Conservation (phyloP, 2,797 vertebrate species). For the Synaphobranchus kaupii region DNA sequence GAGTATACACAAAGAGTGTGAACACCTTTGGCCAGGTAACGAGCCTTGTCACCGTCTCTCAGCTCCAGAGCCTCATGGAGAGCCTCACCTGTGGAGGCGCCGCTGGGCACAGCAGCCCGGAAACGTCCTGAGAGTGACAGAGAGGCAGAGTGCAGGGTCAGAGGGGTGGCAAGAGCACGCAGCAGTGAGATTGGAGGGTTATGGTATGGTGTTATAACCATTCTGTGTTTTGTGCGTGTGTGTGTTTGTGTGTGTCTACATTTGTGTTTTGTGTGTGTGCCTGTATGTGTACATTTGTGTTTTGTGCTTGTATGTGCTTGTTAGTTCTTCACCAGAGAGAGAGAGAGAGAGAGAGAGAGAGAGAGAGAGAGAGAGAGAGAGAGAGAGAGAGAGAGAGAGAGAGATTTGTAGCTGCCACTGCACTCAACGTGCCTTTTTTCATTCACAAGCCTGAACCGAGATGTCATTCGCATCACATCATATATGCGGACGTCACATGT, state of each 20-base stretch:
- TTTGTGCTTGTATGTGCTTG: neutral
- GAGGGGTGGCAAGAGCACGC: no score
- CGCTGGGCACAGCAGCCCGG: constrained; percentile 85
- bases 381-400: no score
- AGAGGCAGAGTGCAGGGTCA: neutral
- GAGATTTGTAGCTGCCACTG: neutral
- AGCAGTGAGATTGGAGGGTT: no score
- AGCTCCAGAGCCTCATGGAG: constrained; percentile 88
- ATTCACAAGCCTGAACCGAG: neutral
- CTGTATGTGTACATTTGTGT: neutral
- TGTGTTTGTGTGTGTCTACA: neutral
- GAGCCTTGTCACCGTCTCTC: constrained; percentile 81
- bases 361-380: no score
- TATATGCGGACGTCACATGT: neutral
- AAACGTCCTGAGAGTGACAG: constrained; percentile 69
- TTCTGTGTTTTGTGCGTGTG: neutral
- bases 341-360: no score
- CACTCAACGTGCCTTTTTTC: neutral
- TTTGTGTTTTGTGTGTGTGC: neutral
- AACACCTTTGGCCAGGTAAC: constrained; percentile 86
- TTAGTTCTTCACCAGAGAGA: constrained; percentile 67
- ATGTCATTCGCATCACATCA: neutral
- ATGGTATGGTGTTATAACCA: neutral
- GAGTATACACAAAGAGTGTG: no score
- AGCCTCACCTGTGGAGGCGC: constrained; percentile 84